These are phyloP conservation scores for Gortyna flavago DNA, from an alignment of 2,888 invertebrate species.

Conservation along the genomic window DNA sequence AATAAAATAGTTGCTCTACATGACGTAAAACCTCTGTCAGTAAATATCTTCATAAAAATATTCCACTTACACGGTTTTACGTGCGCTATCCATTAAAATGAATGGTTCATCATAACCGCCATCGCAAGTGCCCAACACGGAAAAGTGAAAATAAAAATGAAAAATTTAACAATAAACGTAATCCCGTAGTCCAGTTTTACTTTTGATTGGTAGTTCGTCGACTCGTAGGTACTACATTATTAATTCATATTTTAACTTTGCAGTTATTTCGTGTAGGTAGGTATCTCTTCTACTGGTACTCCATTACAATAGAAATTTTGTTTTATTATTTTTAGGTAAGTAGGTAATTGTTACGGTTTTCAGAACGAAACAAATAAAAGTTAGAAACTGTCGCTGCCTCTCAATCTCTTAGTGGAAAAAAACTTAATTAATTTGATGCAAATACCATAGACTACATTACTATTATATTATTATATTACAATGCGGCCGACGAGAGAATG, in stretches of 20 bases:
- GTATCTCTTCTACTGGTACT: neutral
- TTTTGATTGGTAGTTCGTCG: conserved; percentile 24
- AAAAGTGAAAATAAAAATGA: conserved; percentile 52
- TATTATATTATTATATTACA: neutral
- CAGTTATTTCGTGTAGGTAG: neutral
- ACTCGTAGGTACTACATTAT: neutral
- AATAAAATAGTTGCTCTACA: conserved; percentile 18
- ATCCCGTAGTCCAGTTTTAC: conserved; percentile 26
- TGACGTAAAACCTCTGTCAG: conserved; percentile 22
- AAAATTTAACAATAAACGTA: conserved; percentile 29
- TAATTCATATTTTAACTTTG: conserved; percentile 5
- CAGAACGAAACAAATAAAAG: neutral
- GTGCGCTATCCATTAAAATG: conserved; percentile 34
- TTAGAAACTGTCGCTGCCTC: neutral
- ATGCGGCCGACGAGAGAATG: neutral
- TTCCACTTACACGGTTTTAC: conserved; percentile 43
- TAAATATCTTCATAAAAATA: conserved; percentile 37
- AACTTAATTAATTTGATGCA: neutral
- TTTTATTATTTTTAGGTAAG: too few species aligned
- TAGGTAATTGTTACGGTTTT: neutral
- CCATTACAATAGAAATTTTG: neutral
- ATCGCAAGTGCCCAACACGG: conserved; percentile 33
- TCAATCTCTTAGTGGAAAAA: neutral
- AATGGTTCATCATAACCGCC: conserved; percentile 41
- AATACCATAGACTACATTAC: neutral